Evolutionary conservation across 2,797 vertebrate species (phyloP).

Genomic region (Loris lydekkerianus): DNA sequence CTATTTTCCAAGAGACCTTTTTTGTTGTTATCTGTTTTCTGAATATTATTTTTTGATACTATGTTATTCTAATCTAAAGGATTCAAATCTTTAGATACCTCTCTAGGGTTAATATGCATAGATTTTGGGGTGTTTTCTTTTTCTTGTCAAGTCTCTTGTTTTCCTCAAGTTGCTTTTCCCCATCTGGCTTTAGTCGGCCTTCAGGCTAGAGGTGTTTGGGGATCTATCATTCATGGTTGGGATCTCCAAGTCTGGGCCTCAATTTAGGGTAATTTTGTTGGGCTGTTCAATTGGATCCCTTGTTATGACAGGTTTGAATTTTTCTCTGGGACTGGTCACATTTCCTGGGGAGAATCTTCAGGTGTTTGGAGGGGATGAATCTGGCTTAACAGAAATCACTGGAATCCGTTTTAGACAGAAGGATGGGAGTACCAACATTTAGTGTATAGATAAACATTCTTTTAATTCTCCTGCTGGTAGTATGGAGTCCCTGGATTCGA

Average conservation of each 20-base stretch:
- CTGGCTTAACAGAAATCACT: background rate
- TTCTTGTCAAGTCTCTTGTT: background rate
- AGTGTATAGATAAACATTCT: background rate
- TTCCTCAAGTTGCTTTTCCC: background rate
- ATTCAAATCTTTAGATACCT: conserved; percentile 48
- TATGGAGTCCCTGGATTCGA: background rate
- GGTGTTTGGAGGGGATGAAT: background rate
- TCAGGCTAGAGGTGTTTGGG: background rate
- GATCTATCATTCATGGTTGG: background rate
- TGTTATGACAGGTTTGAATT: background rate
- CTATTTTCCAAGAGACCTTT: conserved; percentile 11
- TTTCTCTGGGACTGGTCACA: conserved; percentile 1
- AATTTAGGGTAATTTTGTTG: background rate
- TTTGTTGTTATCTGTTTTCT: conserved; percentile 18
- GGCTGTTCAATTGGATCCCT: background rate
- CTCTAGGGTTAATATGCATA: background rate
- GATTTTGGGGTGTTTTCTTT: background rate
- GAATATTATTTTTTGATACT: background rate
- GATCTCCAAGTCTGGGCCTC: background rate
- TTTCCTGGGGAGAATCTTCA: conserved; percentile 37
- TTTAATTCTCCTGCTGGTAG: background rate
- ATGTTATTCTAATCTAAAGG: background rate
- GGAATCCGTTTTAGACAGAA: background rate
- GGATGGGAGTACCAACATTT: background rate
- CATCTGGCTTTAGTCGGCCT: background rate